These are phyloP conservation scores for Heliconius congener DNA, from an alignment of 1,140 invertebrate genomes.

Conservation along the genomic window DNA sequence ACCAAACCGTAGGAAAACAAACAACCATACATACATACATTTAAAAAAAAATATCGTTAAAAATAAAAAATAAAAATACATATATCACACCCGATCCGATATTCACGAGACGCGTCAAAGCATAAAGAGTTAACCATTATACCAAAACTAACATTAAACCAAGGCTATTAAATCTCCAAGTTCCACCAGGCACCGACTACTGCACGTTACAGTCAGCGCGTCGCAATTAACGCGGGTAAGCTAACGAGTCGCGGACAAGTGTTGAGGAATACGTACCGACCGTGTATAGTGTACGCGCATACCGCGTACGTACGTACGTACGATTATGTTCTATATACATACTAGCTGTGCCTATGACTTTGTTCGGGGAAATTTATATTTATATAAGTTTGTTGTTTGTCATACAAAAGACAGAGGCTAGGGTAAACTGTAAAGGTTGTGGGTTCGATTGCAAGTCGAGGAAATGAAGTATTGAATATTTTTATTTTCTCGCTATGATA, in stretches of 20 bases:
- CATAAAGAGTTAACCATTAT: constrained; percentile 11
- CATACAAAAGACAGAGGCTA: too few species aligned
- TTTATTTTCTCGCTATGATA: too few species aligned
- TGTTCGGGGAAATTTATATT: too few species aligned
- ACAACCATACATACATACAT: not conserved
- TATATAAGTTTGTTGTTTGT: too few species aligned
- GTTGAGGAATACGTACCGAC: constrained; percentile 6
- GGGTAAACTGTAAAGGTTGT: too few species aligned
- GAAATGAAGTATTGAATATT: too few species aligned
- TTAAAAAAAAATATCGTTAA: not conserved
- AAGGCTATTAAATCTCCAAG: constrained; percentile 21
- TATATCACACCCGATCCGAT: not conserved
- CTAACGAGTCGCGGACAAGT: constrained; percentile 28
- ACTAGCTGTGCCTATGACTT: too few species aligned
- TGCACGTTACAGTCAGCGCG: not conserved
- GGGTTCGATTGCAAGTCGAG: too few species aligned
- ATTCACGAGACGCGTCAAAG: constrained; percentile 12
- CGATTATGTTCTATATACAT: too few species aligned
- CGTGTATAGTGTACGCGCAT: too few species aligned
- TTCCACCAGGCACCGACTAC: not conserved
- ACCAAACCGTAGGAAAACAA: not conserved
- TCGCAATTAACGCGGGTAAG: constrained; percentile 14
- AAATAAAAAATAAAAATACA: not conserved
- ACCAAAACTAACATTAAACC: constrained; percentile 27
- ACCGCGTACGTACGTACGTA: not conserved